Evolutionary conservation across 2,797 vertebrate genomes (phyloP).

Genomic region (Apodemus agrarius): DNA sequence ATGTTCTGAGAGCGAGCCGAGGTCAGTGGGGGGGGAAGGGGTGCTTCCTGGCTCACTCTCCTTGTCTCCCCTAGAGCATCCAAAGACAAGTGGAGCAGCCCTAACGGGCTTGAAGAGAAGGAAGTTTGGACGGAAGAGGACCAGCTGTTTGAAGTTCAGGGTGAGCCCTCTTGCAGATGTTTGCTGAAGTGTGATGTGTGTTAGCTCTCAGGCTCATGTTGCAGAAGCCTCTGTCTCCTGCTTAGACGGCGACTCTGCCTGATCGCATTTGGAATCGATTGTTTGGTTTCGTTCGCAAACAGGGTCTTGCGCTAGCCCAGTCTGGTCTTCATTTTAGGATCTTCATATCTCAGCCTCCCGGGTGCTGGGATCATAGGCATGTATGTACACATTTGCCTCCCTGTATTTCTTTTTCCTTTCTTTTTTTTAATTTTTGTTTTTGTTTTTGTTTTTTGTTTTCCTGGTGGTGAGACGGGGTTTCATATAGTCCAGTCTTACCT

Average conservation of each 20-base stretch:
- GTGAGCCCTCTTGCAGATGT: slow-evolving; percentile 75
- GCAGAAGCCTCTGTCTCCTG: not conserved
- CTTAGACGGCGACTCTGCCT: not conserved
- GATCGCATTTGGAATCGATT: slow-evolving; percentile 16
- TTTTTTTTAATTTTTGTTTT: not conserved
- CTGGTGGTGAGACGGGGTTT: not conserved
- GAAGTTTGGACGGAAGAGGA: slow-evolving; percentile 88
- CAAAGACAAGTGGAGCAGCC: slow-evolving; percentile 71
- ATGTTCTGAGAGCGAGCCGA: not conserved
- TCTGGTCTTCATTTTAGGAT: not conserved
- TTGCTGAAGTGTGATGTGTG: not conserved
- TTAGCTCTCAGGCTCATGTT: not conserved
- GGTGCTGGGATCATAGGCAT: not conserved
- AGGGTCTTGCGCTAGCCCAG: not conserved
- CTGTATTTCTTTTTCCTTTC: not conserved
- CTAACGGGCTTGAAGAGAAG: slow-evolving; percentile 79
- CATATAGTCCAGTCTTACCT: not conserved
- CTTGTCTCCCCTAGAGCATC: slow-evolving; percentile 77
- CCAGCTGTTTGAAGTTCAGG: slow-evolving; percentile 81
- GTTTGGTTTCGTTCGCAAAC: not conserved
- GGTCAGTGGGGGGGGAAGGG: not conserved
- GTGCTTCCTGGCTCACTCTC: slow-evolving; percentile 54
- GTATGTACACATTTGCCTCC: not conserved
- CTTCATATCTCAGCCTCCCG: not conserved
- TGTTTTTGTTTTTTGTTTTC: not conserved